Conservation (phyloP, 2,797 vertebrate species). For the Triplophysa yarkandensis region DNA sequence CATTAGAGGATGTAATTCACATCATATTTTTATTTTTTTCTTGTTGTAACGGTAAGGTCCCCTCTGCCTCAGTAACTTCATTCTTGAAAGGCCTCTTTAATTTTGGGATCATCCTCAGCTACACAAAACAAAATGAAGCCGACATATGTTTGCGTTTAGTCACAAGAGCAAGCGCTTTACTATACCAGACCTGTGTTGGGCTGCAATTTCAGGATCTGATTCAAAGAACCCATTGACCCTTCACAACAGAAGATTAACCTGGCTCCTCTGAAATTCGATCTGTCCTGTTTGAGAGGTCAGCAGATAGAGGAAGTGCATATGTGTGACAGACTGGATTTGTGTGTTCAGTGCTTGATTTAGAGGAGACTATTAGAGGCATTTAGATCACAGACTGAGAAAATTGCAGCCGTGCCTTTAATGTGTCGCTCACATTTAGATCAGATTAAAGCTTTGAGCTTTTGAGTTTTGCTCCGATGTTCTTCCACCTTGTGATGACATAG, state of each 20-base stretch:
- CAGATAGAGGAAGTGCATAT: conserved; percentile 27
- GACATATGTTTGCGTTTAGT: conserved; percentile 43
- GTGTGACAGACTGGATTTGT: conserved; percentile 38
- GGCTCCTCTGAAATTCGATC: conserved; percentile 36
- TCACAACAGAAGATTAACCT: conserved; percentile 31
- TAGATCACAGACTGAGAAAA: conserved; percentile 73
- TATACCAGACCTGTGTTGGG: conserved; percentile 7
- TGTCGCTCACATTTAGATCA: conserved; percentile 72
- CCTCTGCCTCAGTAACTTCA: too few species aligned
- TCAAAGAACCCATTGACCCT: conserved; percentile 38
- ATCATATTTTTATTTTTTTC: too few species aligned
- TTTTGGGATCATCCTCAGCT: background rate
- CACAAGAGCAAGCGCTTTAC: background rate
- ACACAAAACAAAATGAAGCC: conserved; percentile 15
- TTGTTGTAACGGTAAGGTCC: too few species aligned
- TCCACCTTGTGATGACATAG: conserved; percentile 64
- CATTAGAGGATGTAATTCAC: too few species aligned
- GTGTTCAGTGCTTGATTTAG: conserved; percentile 60
- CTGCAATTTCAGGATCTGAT: background rate
- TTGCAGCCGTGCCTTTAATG: conserved; percentile 70
- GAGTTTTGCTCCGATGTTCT: conserved; percentile 65
- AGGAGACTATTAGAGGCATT: conserved; percentile 71
- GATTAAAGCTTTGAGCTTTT: conserved; percentile 67
- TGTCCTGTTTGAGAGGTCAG: conserved; percentile 26
- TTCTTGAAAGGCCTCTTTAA: background rate